Evolutionary conservation across 2,888 invertebrate species (phyloP).

Genomic region (Heliconius erato): DNA sequence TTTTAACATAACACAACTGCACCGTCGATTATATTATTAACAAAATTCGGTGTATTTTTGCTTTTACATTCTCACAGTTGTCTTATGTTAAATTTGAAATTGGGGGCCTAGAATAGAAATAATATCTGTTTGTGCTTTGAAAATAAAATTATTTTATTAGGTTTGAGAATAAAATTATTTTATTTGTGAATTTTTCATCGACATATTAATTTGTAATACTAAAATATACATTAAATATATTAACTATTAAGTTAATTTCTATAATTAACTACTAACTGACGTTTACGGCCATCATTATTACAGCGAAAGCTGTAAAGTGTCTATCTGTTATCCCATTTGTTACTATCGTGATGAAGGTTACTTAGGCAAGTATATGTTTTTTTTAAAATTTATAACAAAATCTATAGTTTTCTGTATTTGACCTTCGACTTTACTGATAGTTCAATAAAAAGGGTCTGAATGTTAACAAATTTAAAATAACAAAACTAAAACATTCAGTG

Average conservation of each 20-base stretch:
- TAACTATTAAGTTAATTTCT: neutral
- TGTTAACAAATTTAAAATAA: constrained; percentile 8
- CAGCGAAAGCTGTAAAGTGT: constrained; percentile 17
- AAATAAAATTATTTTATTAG: neutral
- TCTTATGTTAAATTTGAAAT: constrained; percentile 30
- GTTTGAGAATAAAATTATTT: neutral
- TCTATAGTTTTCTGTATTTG: neutral
- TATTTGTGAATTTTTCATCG: neutral
- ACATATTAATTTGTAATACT: neutral
- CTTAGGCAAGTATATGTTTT: constrained; percentile 8
- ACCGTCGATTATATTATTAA: neutral
- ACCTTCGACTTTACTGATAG: neutral
- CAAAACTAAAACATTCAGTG: constrained; percentile 20
- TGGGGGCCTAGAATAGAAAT: neutral
- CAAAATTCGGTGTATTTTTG: neutral
- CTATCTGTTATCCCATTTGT: constrained; percentile 12
- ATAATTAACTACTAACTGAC: constrained; percentile 1
- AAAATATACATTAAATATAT: neutral
- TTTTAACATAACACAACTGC: constrained; percentile 40
- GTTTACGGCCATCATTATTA: constrained; percentile 19
- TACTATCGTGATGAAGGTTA: neutral
- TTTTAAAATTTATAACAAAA: neutral
- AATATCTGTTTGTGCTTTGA: neutral
- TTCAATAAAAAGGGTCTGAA: neutral
- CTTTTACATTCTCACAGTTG: constrained; percentile 20